Evolutionary conservation across 2,888 invertebrate species (phyloP), one percentile per base, ranked within the genome.

Genomic region (Eulithis testata): DNA sequence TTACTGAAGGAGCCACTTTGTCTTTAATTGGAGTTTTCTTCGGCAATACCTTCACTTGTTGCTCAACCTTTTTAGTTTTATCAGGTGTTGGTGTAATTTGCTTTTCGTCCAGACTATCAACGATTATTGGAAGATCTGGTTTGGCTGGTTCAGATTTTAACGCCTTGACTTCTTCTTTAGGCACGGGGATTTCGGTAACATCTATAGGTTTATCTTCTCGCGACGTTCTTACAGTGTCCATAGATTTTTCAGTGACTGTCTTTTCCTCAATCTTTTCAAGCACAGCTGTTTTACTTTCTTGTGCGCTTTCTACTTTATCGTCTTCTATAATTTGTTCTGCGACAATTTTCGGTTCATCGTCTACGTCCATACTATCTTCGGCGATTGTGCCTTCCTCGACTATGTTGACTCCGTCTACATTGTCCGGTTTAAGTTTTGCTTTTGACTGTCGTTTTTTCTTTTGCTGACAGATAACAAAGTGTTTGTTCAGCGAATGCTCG

Each of bases 401-500:
- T 47, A 61, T 57, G 45, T 63, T 64, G 36, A 55, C 47, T 44
- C 70, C 79, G 45, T 71, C 75, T 9, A 73, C 77, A 55, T 76
- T 78, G 3, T 72, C 54, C 60, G 76, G 69, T 58, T 84, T 81
- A 5, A 75, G 69, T 56, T 80, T 71, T 7, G 58, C 83, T 68
- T 88, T 89, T 2, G 89, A 84, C 70, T 90, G 89, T 14, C 84
- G 85, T 76, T 90, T 93, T 74, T 93, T 93, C 71, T 86, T 86
- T 70, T 87, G 69, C 12, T 68, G 85, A 74, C 93, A 93, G 69
- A 85, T 82, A 6, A 85, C 74, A 0, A 86, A 83, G 63, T 93
- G 93, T 73, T 92, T 93, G 61, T 83, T 93, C 9, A 93, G 74
- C 0, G 93, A 93, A 76, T 93, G 92, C 63, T 93, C 93, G 69